phyloP scores from a whole-genome alignment of 2,113 vertebrate genomes.

The Plecotus auritus region DNA sequence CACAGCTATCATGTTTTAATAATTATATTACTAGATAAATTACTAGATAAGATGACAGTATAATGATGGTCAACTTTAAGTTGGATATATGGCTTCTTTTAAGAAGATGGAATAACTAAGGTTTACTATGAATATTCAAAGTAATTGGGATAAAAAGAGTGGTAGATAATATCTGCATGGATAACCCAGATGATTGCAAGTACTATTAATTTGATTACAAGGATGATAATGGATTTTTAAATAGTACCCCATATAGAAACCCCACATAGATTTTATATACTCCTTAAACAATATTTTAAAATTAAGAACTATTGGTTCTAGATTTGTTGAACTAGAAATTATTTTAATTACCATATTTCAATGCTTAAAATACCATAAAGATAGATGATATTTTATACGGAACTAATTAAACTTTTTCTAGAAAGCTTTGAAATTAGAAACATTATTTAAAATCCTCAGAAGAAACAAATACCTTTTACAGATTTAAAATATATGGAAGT shows the following conservation, averaged over 20 bases:
- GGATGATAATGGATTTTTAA: conserved; percentile 11
- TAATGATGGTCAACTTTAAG: conserved; percentile 17
- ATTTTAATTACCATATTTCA: conserved; percentile 38
- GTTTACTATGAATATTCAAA: conserved; percentile 33
- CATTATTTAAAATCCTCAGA: conserved; percentile 55
- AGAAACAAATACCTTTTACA: conserved; percentile 25
- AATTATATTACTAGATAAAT: background rate
- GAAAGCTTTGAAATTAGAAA: conserved; percentile 60
- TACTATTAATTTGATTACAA: conserved; percentile 17
- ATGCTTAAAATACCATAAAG: conserved; percentile 37
- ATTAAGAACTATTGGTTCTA: conserved; percentile 41
- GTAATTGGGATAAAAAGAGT: background rate
- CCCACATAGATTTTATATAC: conserved; percentile 9
- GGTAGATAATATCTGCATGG: background rate
- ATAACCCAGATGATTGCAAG: conserved; percentile 18
- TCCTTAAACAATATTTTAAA: conserved; percentile 28
- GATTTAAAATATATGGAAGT: conserved; percentile 33
- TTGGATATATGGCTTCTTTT: background rate
- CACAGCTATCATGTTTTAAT: background rate
- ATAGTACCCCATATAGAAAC: conserved; percentile 32
- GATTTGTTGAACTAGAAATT: conserved; percentile 27
- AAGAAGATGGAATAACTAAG: conserved; percentile 15
- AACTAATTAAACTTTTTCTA: conserved; percentile 28
- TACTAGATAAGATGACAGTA: background rate
- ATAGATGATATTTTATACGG: conserved; percentile 50